Evolutionary conservation across 2,888 invertebrate species (phyloP).

Genomic region (Drosophila macrothrix): DNA sequence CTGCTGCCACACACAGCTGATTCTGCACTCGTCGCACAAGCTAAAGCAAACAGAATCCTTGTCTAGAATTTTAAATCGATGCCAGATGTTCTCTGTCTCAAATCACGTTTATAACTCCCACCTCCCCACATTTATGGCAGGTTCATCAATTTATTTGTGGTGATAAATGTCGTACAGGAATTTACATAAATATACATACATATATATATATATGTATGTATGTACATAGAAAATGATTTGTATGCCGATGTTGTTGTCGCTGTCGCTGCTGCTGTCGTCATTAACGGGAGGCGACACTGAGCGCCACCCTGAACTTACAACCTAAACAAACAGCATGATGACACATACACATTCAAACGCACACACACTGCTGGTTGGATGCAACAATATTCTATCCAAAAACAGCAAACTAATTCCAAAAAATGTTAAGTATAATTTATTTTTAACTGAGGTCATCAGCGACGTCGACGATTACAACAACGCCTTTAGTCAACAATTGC

Average conservation of each 20-base stretch:
- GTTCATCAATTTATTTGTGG: constrained; percentile 71
- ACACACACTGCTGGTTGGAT: constrained; percentile 30
- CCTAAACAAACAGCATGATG: constrained; percentile 26
- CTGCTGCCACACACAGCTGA: constrained; percentile 17
- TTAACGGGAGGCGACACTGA: constrained; percentile 58
- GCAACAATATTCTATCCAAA: constrained; percentile 59
- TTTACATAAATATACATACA: constrained; percentile 67
- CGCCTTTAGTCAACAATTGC: constrained; percentile 26
- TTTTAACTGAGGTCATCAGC: constrained; percentile 81
- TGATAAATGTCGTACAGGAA: constrained; percentile 78
- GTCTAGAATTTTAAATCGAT: not conserved
- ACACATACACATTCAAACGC: constrained; percentile 17
- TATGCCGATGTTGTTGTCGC: constrained; percentile 43
- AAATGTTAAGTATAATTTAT: constrained; percentile 81
- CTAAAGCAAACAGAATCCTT: not conserved
- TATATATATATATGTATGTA: constrained; percentile 26
- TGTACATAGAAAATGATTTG: constrained; percentile 71
- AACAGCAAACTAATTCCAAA: constrained; percentile 78
- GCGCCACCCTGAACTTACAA: constrained; percentile 77
- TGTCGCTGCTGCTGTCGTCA: constrained; percentile 22
- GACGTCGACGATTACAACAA: constrained; percentile 60
- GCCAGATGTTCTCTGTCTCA: constrained; percentile 2
- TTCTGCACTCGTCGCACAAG: not conserved
- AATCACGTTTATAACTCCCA: constrained; percentile 5
- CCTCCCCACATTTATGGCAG: constrained; percentile 31